phyloP scores from a whole-genome alignment of 1,140 invertebrate species.

The Gryon sp. region DNA sequence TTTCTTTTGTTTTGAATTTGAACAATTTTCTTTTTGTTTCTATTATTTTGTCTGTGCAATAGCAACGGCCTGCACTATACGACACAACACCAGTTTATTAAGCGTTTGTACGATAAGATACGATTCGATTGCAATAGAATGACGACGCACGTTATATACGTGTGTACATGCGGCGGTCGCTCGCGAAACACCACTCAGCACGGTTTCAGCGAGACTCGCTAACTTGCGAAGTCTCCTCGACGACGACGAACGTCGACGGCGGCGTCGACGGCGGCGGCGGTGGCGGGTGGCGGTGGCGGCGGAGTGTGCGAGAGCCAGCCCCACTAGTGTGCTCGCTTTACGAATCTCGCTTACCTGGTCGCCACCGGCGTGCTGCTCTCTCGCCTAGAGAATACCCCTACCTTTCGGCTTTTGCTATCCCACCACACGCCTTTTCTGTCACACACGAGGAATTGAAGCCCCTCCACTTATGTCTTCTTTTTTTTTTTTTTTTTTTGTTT shows the following conservation, averaged over 20 bases:
- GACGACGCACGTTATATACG: conserved; percentile 13
- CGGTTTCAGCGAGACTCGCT: conserved; percentile 59
- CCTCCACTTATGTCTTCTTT: conserved; percentile 49
- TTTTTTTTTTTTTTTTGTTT: too few relatives aligned
- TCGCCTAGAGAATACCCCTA: conserved; percentile 74
- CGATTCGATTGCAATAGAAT: conserved; percentile 18
- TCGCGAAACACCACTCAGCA: conserved; percentile 57
- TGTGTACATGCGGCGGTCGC: conserved; percentile 23
- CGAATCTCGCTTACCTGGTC: conserved; percentile 75
- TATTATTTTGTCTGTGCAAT: too few relatives aligned
- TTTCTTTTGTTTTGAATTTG: too few relatives aligned
- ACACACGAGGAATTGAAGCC: conserved; percentile 62
- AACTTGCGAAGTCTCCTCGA: conserved; percentile 67
- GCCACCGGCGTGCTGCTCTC: conserved; percentile 67
- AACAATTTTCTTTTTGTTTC: too few relatives aligned
- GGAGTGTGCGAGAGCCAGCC: conserved; percentile 74
- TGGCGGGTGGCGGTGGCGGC: too few relatives aligned
- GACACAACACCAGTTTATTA: conserved; percentile 55
- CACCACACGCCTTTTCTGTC: conserved; percentile 58
- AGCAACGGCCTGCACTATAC: conserved; percentile 32
- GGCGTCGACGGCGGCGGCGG: too few relatives aligned
- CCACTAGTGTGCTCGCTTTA: conserved; percentile 72
- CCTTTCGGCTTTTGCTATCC: conserved; percentile 59
- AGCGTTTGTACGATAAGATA: conserved; percentile 53
- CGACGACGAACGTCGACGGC: too few relatives aligned